Percentiles rank a stretch among this genome's conserved stretches.
Conservation (phyloP, 2,113 vertebrate genomes). For the Protobothrops mucrosquamatus region DNA sequence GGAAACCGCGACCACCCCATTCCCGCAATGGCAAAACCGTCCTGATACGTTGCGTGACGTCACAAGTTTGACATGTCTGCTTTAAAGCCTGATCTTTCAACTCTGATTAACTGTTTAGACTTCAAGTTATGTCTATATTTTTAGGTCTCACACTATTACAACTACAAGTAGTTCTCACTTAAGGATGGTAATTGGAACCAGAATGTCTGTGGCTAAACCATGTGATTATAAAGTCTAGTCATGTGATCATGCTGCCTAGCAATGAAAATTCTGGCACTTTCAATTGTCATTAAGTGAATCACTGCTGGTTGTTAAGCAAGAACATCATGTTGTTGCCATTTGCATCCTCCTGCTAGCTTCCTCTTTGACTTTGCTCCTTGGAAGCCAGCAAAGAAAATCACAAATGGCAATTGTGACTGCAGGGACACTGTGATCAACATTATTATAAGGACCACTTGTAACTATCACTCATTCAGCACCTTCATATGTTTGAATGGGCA, state of each 20-base stretch:
- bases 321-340: not conserved
- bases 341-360: not conserved
- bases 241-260: not conserved
- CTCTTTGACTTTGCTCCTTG: not conserved
- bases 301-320: not conserved
- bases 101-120: not conserved
- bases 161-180: not conserved
- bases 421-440: not conserved
- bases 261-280: not conserved
- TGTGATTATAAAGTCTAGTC: not conserved
- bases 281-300: not conserved
- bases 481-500: not conserved
- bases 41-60: no score
- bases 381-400: not conserved
- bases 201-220: not conserved
- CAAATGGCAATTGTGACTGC: not conserved
- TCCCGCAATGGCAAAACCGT: no score
- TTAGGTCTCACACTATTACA: not conserved
- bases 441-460: not conserved
- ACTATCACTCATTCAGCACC: not conserved
- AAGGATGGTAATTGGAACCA: not conserved
- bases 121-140: not conserved
- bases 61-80: not conserved
- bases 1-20: no score
- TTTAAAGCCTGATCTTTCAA: not conserved